phyloP scores from a whole-genome alignment of 2,888 invertebrate species.

The Sesia apiformis region DNA sequence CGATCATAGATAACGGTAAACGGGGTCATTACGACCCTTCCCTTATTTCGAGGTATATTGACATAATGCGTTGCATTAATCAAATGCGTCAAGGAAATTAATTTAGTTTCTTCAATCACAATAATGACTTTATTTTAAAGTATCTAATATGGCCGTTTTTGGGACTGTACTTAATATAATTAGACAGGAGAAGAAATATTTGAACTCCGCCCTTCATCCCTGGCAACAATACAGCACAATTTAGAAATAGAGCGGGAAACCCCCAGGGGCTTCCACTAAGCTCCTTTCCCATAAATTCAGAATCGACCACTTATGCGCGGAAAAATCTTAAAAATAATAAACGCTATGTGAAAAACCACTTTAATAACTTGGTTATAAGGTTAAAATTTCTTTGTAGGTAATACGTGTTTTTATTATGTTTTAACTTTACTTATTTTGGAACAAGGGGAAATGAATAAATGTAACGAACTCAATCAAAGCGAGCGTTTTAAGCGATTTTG shows the following conservation, averaged over 20 bases:
- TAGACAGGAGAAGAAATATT: conserved; percentile 31
- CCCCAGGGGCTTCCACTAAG: conserved; percentile 42
- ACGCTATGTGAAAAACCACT: conserved; percentile 16
- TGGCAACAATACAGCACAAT: conserved; percentile 37
- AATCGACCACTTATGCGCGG: conserved; percentile 45
- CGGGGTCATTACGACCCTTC: conserved; percentile 61
- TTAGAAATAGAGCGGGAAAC: conserved; percentile 46
- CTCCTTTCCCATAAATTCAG: conserved; percentile 49
- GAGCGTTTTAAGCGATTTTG: conserved; percentile 12
- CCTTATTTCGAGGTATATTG: conserved; percentile 41
- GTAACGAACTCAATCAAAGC: conserved; percentile 36
- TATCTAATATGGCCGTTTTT: not conserved
- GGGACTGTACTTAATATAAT: conserved; percentile 30
- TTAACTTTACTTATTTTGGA: conserved; percentile 23
- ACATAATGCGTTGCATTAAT: conserved; percentile 54
- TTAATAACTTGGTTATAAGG: conserved; percentile 16
- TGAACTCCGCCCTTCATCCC: conserved; percentile 31
- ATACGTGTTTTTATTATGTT: conserved; percentile 8
- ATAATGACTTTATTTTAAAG: conserved; percentile 1
- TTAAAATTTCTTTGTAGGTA: conserved; percentile 2
- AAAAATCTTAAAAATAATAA: conserved; percentile 26
- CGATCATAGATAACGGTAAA: conserved; percentile 58
- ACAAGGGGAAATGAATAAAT: conserved; percentile 38
- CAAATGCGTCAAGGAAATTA: conserved; percentile 36
- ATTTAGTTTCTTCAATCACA: conserved; percentile 20